Conservation (phyloP, 2,888 invertebrate genomes). For the Hemithea aestivaria region DNA sequence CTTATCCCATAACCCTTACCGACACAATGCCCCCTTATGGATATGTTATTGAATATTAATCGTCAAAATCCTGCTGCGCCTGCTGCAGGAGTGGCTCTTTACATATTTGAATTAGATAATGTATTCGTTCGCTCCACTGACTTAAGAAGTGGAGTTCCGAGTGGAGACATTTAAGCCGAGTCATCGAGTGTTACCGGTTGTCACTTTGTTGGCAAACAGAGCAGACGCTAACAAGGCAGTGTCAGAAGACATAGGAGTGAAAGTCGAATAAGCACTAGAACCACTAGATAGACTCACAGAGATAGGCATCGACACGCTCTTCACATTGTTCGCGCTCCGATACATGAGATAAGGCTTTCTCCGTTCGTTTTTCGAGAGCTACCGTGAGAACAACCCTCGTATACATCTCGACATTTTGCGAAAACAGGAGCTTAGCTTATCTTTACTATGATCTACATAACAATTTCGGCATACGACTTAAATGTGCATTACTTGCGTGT, state of each 20-base stretch:
- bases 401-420: constrained; percentile 52
- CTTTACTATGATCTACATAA: constrained; percentile 39
- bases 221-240: constrained; percentile 49
- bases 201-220: constrained; percentile 49
- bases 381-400: constrained; percentile 66
- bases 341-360: constrained; percentile 74
- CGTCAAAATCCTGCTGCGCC: constrained; percentile 41
- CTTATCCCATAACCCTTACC: constrained; percentile 47
- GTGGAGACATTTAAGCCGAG: constrained; percentile 26
- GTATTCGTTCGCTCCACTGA: constrained; percentile 30
- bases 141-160: constrained; percentile 27
- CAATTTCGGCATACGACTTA: constrained; percentile 22
- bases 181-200: constrained; percentile 29
- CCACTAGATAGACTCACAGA: constrained; percentile 55
- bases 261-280: constrained; percentile 62
- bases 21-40: constrained; percentile 56
- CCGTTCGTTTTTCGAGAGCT: constrained; percentile 60
- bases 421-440: constrained; percentile 53
- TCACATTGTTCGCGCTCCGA: constrained; percentile 71
- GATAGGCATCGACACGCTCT: constrained; percentile 73
- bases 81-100: constrained; percentile 42
- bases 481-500: constrained; percentile 21
- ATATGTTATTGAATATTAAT: constrained; percentile 68
- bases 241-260: constrained; percentile 52
- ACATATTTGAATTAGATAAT: constrained; percentile 53